A percentile compares a stretch with the other conserved stretches of the same genome.
phyloP scores from a whole-genome alignment of 1,140 invertebrate genomes.

The Dinothrombium tinctorium region DNA sequence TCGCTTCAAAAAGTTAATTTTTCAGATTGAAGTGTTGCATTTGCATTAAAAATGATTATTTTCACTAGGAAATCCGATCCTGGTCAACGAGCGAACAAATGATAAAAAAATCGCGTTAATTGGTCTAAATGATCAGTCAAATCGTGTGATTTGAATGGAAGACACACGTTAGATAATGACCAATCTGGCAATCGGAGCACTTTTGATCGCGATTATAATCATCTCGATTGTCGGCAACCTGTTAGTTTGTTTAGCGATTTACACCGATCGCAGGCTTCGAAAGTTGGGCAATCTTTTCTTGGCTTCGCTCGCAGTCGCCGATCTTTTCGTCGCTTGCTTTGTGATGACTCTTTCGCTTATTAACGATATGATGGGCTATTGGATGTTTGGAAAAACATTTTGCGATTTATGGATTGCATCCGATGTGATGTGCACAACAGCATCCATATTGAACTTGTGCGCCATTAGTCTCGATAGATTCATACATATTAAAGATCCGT shows the following conservation, averaged over 20 bases:
- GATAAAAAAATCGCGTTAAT: too few relatives aligned
- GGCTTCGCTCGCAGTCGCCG: conserved; percentile 78
- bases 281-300: conserved; percentile 83
- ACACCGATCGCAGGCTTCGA: conserved; percentile 69
- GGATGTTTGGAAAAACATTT: conserved; percentile 84
- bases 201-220: conserved; percentile 68
- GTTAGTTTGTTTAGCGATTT: conserved; percentile 80
- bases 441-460: conserved; percentile 91
- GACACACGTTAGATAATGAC: too few relatives aligned
- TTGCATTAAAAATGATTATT: too few relatives aligned
- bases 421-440: conserved; percentile 94
- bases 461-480: conserved; percentile 88
- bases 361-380: conserved; percentile 64
- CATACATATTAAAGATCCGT: conserved; percentile 73
- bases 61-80: too few relatives aligned
- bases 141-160: too few relatives aligned
- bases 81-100: too few relatives aligned
- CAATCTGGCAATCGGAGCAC: conserved; percentile 43
- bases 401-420: conserved; percentile 97
- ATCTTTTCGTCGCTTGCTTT: conserved; percentile 74
- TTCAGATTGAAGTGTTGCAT: too few relatives aligned
- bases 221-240: conserved; percentile 80
- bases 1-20: too few relatives aligned
- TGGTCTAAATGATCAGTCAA: too few relatives aligned
- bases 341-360: conserved; percentile 79